phyloP scores from a whole-genome alignment of 2,888 invertebrate genomes.

The Drosophila affinis region DNA sequence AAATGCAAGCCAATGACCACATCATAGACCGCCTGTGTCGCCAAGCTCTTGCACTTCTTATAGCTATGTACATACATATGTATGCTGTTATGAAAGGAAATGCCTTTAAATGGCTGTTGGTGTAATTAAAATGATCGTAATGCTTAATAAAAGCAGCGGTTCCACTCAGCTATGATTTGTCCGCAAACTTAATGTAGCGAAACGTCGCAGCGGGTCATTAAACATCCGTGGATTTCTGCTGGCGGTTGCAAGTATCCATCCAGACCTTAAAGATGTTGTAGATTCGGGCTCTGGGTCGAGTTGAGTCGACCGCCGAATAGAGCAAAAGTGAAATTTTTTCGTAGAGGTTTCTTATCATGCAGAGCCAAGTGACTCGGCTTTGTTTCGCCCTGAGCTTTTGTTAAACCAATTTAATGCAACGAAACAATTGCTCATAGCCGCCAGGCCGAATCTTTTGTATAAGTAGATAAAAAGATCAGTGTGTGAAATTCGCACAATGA shows the following conservation, averaged over 20 bases:
- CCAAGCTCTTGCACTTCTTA: constrained; percentile 7
- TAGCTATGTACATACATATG: not conserved
- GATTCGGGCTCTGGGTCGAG: constrained; percentile 7
- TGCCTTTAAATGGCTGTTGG: constrained; percentile 14
- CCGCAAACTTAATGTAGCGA: not conserved
- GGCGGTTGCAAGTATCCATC: constrained; percentile 7
- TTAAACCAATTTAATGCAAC: constrained; percentile 14
- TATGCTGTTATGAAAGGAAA: constrained; percentile 19
- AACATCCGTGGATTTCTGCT: constrained; percentile 2
- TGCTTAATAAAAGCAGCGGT: constrained; percentile 8
- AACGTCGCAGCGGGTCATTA: constrained; percentile 1
- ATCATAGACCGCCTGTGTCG: not conserved
- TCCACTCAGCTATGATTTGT: constrained; percentile 8
- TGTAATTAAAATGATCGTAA: constrained; percentile 23
- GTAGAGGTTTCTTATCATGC: constrained; percentile 48
- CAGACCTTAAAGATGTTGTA: constrained; percentile 1
- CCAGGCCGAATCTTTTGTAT: constrained; percentile 42
- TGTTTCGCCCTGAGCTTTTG: constrained; percentile 22
- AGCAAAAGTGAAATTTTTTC: constrained; percentile 61
- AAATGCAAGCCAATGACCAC: not conserved
- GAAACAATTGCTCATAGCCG: constrained; percentile 51
- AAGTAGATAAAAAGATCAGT: constrained; percentile 46
- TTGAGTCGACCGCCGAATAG: not conserved
- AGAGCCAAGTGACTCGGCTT: constrained; percentile 21
- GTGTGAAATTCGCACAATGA: constrained; percentile 71